Evolutionary conservation across 2,113 vertebrate species (phyloP), one percentile per base, ranked within the genome.

Genomic region (Chaetodon trifascialis): DNA sequence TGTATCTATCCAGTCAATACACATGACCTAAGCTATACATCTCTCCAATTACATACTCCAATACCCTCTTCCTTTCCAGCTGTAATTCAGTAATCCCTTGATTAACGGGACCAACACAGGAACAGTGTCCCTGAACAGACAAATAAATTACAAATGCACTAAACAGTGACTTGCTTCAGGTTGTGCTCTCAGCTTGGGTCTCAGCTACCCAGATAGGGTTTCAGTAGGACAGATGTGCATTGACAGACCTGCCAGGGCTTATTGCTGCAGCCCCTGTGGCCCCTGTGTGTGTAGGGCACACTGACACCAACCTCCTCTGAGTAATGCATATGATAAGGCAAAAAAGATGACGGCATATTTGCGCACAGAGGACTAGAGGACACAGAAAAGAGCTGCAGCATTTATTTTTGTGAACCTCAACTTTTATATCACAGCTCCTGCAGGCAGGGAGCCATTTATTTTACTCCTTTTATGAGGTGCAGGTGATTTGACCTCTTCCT

Each of bases 261-360:
- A 78, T 47, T 71, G 52, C 71, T 75, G 76, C 70, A 62, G 65
- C 69, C n/a, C 42, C 38, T 30, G 15, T 55, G 34, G 40, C 15
- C 23, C 1, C 14, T 59, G 16, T 54, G 38, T 40, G 64, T 67
- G 56, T 36, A 54, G 10, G 55, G n/a, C 72, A 69, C 71, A 59
- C 36, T 82, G 64, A 76, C 73, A 84, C 44, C 58, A 51, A 12
- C 56, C 84, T 80, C 44, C 47, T 46, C 69, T 34, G 70, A 66
- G 73, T 65, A 73, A 75, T 12, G 59, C 56, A 62, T 42, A n/a
- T 7, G 54, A 58, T 65, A 58, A 74, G 54, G 12, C 1, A 8
- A 7, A 68, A 30, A 38, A 16, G 56, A 66, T 75, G 68, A 76
- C 30, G 14, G 12, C 67, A 51, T 25, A 3, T 54, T 69, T 34